Base-by-base conservation (phyloP, 2,113 vertebrate species). In the Bufo gargarizans region DNA sequence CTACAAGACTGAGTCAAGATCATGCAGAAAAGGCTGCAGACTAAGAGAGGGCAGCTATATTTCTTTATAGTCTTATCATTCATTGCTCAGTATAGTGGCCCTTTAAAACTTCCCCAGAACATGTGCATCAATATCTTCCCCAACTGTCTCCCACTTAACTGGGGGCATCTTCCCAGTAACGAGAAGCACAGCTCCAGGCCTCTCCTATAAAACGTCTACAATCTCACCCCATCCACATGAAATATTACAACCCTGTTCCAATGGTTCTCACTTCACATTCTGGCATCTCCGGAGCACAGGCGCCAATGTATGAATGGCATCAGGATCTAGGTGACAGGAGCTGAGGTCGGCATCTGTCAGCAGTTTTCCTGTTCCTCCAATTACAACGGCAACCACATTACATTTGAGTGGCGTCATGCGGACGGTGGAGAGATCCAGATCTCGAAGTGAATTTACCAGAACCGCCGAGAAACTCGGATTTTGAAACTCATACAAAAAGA, bases 401-500 rank as follows among this genome's bases (percentile, higher is more conserved):
- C 97, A 98, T 90, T 99, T 99, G 80, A 97, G 96, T 0, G 97
- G 94, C 0, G 97, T 99, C 97, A 99, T 97, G 69, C 95, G 96
- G 88, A 99, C 94, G 0, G 94, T 95, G 0, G 94, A 92, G 82
- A 99, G 95, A 83, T 95, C 92, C 91, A 99, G 91, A 17, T 89
- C 86, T 58, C 91, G 94, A 61, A 99, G 94, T 20, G 96, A 96
- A 78, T 94, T 90, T 83, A 99, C 19, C 84, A 99, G 96, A 90
- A 98, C 96, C 0, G 96, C 95, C 0, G 97, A 97, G 90, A 99
- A 96, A 82, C 94, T 93, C 89, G 96, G 96, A 14, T 98, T 99
- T 93, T 99, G 98, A 92, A 99, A 97, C 95, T 99, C 98, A 0
- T 98, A 98, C 49, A 99, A 94, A 81, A 99, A 97, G 89, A 99